Base-by-base conservation (phyloP, 2,888 invertebrate species). In the Mechanitis messenoides region DNA sequence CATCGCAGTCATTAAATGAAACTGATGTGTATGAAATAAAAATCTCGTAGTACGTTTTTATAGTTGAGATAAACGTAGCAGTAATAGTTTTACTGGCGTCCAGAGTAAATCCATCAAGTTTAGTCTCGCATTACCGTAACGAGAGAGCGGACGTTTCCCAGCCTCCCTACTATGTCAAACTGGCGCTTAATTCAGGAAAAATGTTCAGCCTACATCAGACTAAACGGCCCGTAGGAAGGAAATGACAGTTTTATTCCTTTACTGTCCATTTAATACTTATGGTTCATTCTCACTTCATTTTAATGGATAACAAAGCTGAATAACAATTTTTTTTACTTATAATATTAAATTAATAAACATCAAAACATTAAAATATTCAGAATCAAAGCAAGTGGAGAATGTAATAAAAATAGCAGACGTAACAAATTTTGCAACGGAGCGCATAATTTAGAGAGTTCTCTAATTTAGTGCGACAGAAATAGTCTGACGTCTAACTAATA, bases 51-150 rank as follows among this genome's bases (percentile, higher is more conserved):
- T 38, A 55, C 61, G 53, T 53, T 60, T 35, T 55, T 65, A 61
- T 67, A 67, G 67, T 64, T 64, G 62, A 62, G 65, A 65, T 61
- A 61, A 68, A 68, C 65, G 68, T 46, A 59, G 38, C 59, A 56
- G 63, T 59, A 67, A 67, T 65, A 68, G 68, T 68, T 68, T 63
- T 59, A 58, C 45, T 59, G 63, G 53, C 62, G 62, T 45, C 61
- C 60, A 28, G 64, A 56, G 64, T 55, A 55, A 61, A 78, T 80
- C 80, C 75, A 78, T 82, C 78, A 79, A 77, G 76, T 79, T 80
- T 78, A 82, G 76, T 72, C 76, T 70, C 76, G 73, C 77, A 78
- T 80, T 81, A 81, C 74, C 66, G 75, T 75, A 79, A 80, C 77
- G 79, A 77, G 75, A 72, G 73, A 63, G 68, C 71, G 65, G 66